Evolutionary conservation across 2,113 vertebrate genomes (phyloP), one percentile per base, ranked within the genome.

Genomic region (Cacatua alba): DNA sequence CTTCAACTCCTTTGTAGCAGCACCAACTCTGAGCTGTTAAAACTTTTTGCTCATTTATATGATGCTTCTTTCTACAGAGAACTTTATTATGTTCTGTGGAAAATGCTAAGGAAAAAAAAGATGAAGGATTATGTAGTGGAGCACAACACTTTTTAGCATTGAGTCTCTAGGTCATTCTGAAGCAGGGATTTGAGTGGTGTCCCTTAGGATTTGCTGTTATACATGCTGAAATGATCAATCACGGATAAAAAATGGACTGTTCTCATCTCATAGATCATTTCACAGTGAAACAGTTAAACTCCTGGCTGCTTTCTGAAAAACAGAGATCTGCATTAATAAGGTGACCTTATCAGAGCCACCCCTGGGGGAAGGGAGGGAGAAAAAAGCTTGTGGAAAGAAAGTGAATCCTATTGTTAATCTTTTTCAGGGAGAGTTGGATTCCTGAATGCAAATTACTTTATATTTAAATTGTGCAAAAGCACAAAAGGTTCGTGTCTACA

Each of bases 241-340:
- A 96, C 69, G 72, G 91, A 92, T 95, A 96, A 96, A 97, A 97
- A 97, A 94, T 96, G 94, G 86, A 96, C 92, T 91, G 86, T 89
- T 94, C 92, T 91, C 86, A 94, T 96, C 96, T 96, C 95, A 97
- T 96, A 97, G 95, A 96, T 95, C 94, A 96, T 97, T 96, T 97
- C 95, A 95, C 94, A 93, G 92, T 92, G 96, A 96, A 97, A 96
- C 92, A 96, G 96, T 96, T 97, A 97, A 97, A 97, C 91, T 97
- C 86, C 81, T 91, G 74, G 83, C 91, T 96, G 92, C 96, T 94
- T 96, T 96, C 95, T 95, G 95, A 95, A 97, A 95, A 97, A 96
- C 88, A 93, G 86, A 96, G 96, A 97, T 94, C 94, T 96, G 95
- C 94, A 95, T 97, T 97, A 95, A 96, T 97, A 95, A 96, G 95